Base-by-base conservation (phyloP, 2,797 vertebrate genomes). In the Rhinogobio ventralis region DNA sequence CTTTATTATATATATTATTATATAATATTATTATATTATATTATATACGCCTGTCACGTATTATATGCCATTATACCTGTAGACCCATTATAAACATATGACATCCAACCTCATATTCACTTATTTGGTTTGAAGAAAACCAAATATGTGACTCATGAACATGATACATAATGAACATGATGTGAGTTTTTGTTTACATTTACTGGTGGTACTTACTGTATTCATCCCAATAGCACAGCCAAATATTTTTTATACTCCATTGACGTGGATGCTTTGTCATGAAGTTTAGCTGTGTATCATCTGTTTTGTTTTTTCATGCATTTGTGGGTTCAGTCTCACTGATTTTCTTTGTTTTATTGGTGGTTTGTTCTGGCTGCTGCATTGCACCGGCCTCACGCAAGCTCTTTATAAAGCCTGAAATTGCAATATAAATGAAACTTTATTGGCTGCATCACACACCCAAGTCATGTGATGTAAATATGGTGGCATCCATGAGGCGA, bases 381-480 rank as follows among this genome's bases (percentile, higher is more conserved):
- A 77, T 77, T 60, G 33, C 74, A 77, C 36, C 11, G 8, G 15
- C 74, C 51, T 76, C 11, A 33, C 20, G 0, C 23, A 25, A 57
- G 53, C 23, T 10, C 7, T 60, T 42, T 25, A 42, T 60, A 60
- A 77, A 60, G 53, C 53, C 33, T 25, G 8, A 60, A 75, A 57
- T 33, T 4, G 14, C 23, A 17, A 39, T 39, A 39, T 75, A 55
- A 36, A 4, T 7, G 28, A 28, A 2, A 49, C 45, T 46, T 72
- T 17, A 7, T 72, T 14, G 53, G 30, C 10, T 75, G 73, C 19
- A 30, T 51, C 23, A 55, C 7, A 36, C 20, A 25, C 30, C 19
- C 51, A 76, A 39, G 51, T 76, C 74, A 77, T 77, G 74, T 77
- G 33, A 60, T 25, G 7, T 57, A 53, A 30, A 57, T 55, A 75